These are phyloP conservation scores for Colletes latitarsis DNA, from an alignment of 1,140 invertebrate species.

Conservation along the genomic window DNA sequence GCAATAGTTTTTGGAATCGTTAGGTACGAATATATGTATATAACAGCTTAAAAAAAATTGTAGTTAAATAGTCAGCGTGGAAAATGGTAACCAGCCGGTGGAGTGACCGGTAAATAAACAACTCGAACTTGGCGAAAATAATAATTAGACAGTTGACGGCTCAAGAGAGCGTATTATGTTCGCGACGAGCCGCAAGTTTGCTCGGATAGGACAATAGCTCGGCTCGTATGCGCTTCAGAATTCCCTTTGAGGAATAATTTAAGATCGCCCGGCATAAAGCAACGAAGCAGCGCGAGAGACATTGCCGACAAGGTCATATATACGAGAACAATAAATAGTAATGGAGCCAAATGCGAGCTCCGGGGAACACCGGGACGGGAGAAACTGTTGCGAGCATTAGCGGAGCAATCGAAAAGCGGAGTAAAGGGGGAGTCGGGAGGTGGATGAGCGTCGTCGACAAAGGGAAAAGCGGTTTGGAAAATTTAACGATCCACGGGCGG, in stretches of 20 bases:
- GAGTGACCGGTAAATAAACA: too few relatives aligned
- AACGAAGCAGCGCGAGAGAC: background rate
- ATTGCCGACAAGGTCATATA: background rate
- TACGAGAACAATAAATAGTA: background rate
- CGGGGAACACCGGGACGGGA: background rate
- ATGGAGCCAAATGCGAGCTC: background rate
- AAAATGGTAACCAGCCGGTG: too few relatives aligned
- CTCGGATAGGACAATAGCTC: background rate
- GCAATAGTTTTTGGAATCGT: too few relatives aligned
- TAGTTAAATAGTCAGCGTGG: too few relatives aligned
- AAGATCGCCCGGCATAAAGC: background rate
- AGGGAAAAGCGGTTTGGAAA: background rate
- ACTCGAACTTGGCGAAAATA: too few relatives aligned
- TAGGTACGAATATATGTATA: too few relatives aligned
- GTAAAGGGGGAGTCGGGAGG: background rate
- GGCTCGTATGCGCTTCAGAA: background rate
- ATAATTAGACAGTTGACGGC: too few relatives aligned
- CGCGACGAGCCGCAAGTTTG: background rate
- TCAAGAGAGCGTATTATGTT: background rate
- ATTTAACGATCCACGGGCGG: background rate
- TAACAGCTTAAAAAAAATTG: too few relatives aligned
- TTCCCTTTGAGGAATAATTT: slow-evolving; percentile 11
- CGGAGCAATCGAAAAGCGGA: too few relatives aligned
- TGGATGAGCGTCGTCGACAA: background rate
- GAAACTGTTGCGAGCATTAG: background rate